Conservation (phyloP, 2,113 vertebrate genomes). For the Ictalurus furcatus region DNA sequence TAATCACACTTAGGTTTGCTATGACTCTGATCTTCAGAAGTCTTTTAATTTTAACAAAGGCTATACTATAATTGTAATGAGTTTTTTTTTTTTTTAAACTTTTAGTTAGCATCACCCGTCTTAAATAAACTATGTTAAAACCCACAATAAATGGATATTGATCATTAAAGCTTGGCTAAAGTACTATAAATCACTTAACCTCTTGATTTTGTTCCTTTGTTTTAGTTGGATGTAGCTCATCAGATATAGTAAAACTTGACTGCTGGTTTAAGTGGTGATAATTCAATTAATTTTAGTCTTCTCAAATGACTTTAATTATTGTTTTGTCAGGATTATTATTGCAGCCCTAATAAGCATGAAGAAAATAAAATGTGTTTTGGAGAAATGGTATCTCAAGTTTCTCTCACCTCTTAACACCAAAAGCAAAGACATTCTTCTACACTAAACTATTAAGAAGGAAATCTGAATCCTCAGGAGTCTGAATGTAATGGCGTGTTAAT, state of each 20-base stretch:
- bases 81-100: not conserved
- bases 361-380: not conserved
- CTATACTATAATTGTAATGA: not conserved
- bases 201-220: not conserved
- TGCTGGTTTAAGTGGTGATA: not conserved
- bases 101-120: not conserved
- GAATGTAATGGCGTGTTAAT: conserved; percentile 47
- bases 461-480: conserved; percentile 38
- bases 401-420: not conserved
- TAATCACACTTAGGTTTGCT: not conserved
- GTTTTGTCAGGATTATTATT: not conserved
- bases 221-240: not conserved
- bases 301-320: not conserved
- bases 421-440: not conserved
- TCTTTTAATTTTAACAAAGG: not conserved
- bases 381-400: not conserved
- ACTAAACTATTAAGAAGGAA: conserved; percentile 20
- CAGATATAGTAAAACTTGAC: not conserved
- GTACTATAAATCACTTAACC: not conserved
- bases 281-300: not conserved
- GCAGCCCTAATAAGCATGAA: not conserved
- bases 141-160: too few relatives aligned
- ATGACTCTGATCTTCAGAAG: conserved; percentile 16
- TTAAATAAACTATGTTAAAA: not conserved
- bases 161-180: not conserved